These are phyloP conservation scores for Ochropleura leucogaster DNA, from an alignment of 2,888 invertebrate species.

Conservation along the genomic window DNA sequence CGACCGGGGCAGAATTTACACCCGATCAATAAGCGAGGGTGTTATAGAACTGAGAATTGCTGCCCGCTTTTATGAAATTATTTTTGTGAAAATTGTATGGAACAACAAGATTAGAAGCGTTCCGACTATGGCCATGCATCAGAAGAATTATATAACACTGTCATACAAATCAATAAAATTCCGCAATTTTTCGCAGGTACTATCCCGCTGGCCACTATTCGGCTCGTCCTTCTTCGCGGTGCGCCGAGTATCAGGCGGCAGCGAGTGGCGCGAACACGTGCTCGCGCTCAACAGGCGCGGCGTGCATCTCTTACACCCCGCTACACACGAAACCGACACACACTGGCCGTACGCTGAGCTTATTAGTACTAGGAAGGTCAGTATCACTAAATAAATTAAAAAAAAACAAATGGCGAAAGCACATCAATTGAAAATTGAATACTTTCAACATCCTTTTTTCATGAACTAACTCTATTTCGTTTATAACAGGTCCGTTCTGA, in stretches of 20 bases:
- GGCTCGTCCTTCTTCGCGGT: conserved; percentile 99
- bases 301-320: conserved; percentile 97
- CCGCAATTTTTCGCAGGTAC: conserved; percentile 90
- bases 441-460: neutral
- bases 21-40: no score
- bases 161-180: no score
- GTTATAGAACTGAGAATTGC: no score
- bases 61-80: no score
- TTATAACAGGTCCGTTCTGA: conserved; percentile 93
- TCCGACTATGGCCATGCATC: no score
- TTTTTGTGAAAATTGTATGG: no score
- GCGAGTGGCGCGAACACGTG: conserved; percentile 96
- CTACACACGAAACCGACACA: conserved; percentile 97
- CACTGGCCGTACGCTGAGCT: conserved; percentile 99
- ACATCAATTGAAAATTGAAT: no score
- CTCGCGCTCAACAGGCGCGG: conserved; percentile 98
- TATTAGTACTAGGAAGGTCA: conserved; percentile 97
- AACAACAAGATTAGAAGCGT: no score
- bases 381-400: neutral
- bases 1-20: no score
- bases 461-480: neutral
- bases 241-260: conserved; percentile 94
- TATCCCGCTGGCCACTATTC: conserved; percentile 98
- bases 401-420: no score
- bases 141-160: no score